Base-by-base conservation (phyloP, 2,113 vertebrate species). In the Tretioscincus oriximinensis region DNA sequence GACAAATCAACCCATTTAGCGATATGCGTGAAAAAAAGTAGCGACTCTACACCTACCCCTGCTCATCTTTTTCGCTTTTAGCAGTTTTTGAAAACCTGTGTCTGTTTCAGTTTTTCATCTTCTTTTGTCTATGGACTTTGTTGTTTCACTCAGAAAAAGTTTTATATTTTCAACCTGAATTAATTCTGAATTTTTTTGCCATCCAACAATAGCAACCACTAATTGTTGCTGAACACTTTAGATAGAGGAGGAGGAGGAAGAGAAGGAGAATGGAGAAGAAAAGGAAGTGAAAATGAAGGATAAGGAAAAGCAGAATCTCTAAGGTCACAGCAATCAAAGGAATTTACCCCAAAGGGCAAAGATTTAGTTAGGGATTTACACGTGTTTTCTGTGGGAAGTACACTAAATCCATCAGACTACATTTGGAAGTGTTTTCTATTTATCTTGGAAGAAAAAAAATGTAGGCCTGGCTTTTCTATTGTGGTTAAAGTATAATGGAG, bases 371-470 rank as follows among this genome's bases (percentile, higher is more conserved):
- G 73, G 87, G 78, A 82, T 86, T 89, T 89, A 73, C 66, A 83
- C 74, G 21, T 83, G 68, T 83, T 90, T 92, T 87, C 76, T 58
- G 85, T 91, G 86, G 92, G 66, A 90, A 90, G 86, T 83, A 87
- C 88, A 87, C 72, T 89, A 89, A 89, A 90, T 92, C 86, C 2
- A 0, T 67, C 70, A 84, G 80, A 81, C 85, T 88, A 21, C 84
- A 76, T 84, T 88, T 91, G 88, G 88, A 91, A 87, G 1, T 28
- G 2, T 77, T 87, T 73, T 86, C 49, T 91, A 63, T 88, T 58
- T 91, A 61, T 0, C 88, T 87, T 91, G 65, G 65, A 66, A 18
- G 65, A 90, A 28, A 28, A 4, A 18, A 86, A 83, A 86, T 45
- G 18, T 90, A 85, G 61, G 76, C 58, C 88, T 87, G 31, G 78